Percentiles rank a stretch among this genome's conserved stretches.
Evolutionary conservation across 2,113 vertebrate genomes (phyloP).

Genomic region (Rhynchomys soricoides): DNA sequence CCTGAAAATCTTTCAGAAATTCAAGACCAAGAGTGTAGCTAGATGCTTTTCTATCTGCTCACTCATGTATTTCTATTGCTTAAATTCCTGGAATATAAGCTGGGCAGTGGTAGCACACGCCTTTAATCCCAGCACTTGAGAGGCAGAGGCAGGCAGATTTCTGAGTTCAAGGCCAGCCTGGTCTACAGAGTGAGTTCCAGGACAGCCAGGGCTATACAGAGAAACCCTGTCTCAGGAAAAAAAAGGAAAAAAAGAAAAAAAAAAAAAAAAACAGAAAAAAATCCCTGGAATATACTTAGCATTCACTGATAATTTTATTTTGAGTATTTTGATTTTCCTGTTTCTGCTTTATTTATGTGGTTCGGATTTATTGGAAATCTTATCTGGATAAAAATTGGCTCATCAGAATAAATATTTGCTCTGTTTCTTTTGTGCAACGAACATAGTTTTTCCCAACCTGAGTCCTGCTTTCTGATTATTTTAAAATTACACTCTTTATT

Average conservation of each 20-base stretch:
- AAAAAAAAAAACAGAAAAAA: no score
- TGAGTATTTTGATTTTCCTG: neutral
- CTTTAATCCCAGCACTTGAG: no score
- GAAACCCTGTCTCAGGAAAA: no score
- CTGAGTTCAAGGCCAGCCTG: no score
- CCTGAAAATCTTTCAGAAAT: neutral
- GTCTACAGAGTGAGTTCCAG: no score
- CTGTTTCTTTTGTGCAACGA: neutral
- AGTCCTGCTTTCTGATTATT: neutral
- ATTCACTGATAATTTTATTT: neutral
- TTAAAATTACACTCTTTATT: neutral
- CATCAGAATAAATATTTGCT: neutral
- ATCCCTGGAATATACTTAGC: neutral
- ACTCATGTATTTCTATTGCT: neutral
- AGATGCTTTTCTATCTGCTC: neutral
- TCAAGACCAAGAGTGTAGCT: neutral
- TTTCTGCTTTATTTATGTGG: neutral
- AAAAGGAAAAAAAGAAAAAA: no score
- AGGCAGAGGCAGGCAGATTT: no score
- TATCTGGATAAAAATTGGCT: neutral
- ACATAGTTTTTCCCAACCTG: neutral
- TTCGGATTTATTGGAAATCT: neutral
- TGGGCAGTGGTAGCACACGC: no score
- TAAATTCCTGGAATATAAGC: neutral
- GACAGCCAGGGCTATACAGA: no score